phyloP scores from a whole-genome alignment of 2,888 invertebrate species.

The Amphipoea lucens region DNA sequence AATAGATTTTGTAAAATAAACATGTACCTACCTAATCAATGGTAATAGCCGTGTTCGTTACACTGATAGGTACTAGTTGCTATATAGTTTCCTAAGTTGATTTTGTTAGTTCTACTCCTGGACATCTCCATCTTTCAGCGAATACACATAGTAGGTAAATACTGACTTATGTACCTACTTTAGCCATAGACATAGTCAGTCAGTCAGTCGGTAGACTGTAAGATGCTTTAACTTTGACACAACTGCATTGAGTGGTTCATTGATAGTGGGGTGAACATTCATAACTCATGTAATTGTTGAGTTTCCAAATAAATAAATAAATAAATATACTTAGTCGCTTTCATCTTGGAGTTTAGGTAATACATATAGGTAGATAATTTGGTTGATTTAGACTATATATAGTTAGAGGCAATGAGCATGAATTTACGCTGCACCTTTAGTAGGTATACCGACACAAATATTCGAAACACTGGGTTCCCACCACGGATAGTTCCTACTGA shows the following conservation, averaged over 20 bases:
- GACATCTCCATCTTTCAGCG: background rate
- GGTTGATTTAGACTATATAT: background rate
- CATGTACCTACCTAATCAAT: background rate
- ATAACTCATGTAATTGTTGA: no score
- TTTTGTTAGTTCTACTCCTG: background rate
- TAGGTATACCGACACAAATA: background rate
- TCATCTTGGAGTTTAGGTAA: background rate
- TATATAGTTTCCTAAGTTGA: background rate
- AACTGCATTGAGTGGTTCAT: no score
- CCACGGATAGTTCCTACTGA: background rate
- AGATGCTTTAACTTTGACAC: no score
- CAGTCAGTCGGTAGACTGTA: no score
- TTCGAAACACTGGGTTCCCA: background rate
- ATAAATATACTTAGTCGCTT: no score
- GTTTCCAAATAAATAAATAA: no score
- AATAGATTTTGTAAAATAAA: conserved; percentile 18
- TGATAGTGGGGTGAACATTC: no score
- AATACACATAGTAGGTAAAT: background rate
- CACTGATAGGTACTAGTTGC: background rate
- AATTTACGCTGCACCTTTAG: background rate
- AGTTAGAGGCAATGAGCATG: no score
- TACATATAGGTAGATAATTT: background rate
- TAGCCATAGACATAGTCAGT: no score
- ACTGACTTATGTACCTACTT: background rate
- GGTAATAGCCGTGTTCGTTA: conserved; percentile 7